Conservation (phyloP, 1,140 invertebrate genomes). For the Drosophila mojavensis region DNA sequence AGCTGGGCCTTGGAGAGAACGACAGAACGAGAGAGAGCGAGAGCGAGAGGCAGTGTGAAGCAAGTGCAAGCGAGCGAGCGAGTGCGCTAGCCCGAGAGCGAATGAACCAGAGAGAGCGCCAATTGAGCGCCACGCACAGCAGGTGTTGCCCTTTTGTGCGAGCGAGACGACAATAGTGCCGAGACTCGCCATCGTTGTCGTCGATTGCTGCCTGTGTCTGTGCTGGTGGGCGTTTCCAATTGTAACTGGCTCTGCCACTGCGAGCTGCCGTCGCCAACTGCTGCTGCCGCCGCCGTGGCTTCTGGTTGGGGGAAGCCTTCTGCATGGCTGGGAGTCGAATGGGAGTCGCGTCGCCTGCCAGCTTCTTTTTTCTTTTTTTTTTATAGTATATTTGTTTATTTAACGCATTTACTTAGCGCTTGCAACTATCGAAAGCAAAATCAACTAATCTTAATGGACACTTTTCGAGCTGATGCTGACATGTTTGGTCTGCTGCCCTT, state of each 20-base stretch:
- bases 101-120: slow-evolving; percentile 27
- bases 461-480: slow-evolving; percentile 71
- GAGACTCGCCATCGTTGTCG: slow-evolving; percentile 37
- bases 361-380: slow-evolving; percentile 28
- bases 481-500: slow-evolving; percentile 46
- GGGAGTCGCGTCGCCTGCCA: not conserved
- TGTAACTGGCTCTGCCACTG: slow-evolving; percentile 54
- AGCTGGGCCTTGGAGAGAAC: slow-evolving; percentile 2
- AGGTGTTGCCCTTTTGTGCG: slow-evolving; percentile 52
- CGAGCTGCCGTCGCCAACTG: slow-evolving; percentile 14
- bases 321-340: slow-evolving; percentile 46
- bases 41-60: not conserved
- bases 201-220: slow-evolving; percentile 29
- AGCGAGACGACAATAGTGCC: slow-evolving; percentile 53
- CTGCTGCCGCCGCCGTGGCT: slow-evolving; percentile 26
- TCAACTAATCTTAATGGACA: slow-evolving; percentile 81
- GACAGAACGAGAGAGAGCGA: not conserved
- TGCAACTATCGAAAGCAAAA: slow-evolving; percentile 75
- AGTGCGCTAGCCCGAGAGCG: slow-evolving; percentile 23
- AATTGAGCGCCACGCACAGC: slow-evolving; percentile 42
- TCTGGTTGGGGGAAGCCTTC: slow-evolving; percentile 67
- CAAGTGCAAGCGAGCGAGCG: not conserved
- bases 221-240: slow-evolving; percentile 75
- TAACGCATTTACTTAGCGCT: slow-evolving; percentile 70
- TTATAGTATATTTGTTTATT: slow-evolving; percentile 61